Evolutionary conservation across 2,113 vertebrate species (phyloP), one percentile per base, ranked within the genome.

Genomic region (Elanus axillaris): DNA sequence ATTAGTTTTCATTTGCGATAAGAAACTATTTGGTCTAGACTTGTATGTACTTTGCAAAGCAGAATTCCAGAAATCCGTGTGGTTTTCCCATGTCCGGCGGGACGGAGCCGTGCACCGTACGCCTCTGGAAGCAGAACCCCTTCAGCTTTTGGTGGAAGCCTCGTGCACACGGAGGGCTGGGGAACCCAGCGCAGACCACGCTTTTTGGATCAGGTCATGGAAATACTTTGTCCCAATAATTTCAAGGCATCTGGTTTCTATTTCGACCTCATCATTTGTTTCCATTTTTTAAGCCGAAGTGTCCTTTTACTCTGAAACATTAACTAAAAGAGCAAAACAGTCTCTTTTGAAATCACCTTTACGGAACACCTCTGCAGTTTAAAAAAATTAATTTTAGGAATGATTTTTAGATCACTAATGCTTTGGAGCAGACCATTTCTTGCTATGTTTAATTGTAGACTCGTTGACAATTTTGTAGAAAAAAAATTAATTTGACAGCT

Each of bases 11-110:
- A 66, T 68, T 34, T 55, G 22, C 3, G 87, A 91, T 94, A 90
- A 95, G 95, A 89, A 94, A 48, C 27, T 64, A 40, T 59, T 89
- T 78, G 56, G 29, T 91, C 52, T 88, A 89, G 72, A 50, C n/a
- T 88, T 2, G 1, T 4, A 19, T 6, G 21, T 45, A 26, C 42
- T 94, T 86, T 73, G 53, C 43, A 91, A 76, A 66, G 73, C 52
- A 18, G 47, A 91, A 84, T 59, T 79, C 10, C 4, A 53, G 63
- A 87, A 88, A 43, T n/a, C 58, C 21, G 26, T 21, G 17, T 56
- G 36, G 15, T 36, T 77, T 82, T 68, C 40, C 59, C 48, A 50
- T 19, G 16, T 31, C 42, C 42, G 0, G 0, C 14, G 34, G 76
- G 36, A 55, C 53, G 55, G 50, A 50, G 69, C 12, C 31, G 40